phyloP scores from a whole-genome alignment of 2,888 invertebrate species.

The Andrena haemorrhoa region DNA sequence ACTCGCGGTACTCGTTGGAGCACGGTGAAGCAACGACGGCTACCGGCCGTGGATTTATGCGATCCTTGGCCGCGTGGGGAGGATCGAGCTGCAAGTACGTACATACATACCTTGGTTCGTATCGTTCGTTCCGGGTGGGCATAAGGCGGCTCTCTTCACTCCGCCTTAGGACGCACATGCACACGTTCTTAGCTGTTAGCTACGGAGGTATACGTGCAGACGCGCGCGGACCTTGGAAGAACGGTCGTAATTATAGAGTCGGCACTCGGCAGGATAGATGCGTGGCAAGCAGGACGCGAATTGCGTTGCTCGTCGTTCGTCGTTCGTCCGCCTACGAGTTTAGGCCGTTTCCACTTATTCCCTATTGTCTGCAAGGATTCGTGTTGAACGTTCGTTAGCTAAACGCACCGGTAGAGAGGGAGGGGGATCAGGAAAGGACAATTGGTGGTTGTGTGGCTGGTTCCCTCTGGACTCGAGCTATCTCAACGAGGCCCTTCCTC shows the following conservation, averaged over 20 bases:
- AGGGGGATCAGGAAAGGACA: not conserved
- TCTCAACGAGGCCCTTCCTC: not conserved
- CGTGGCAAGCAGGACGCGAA: conserved; percentile 74
- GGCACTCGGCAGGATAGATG: conserved; percentile 76
- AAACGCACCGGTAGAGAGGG: not conserved
- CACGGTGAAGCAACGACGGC: not conserved
- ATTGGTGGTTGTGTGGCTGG: not conserved
- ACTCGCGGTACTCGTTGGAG: no score
- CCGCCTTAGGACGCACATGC: conserved; percentile 10
- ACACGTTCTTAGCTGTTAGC: no score
- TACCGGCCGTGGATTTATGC: conserved; percentile 72
- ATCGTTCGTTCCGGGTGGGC: not conserved
- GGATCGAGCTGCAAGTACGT: conserved; percentile 44
- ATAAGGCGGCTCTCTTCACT: not conserved
- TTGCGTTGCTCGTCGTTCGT: conserved; percentile 70
- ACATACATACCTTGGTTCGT: not conserved
- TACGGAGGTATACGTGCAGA: not conserved
- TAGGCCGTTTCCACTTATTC: conserved; percentile 59
- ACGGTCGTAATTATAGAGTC: conserved; percentile 80
- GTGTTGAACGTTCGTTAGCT: not conserved
- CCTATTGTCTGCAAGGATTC: conserved; percentile 65
- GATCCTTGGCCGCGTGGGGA: conserved; percentile 63
- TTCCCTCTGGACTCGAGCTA: not conserved
- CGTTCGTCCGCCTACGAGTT: conserved; percentile 75
- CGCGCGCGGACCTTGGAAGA: conserved; percentile 35